A percentile compares a stretch with the other conserved stretches of the same genome.
Evolutionary conservation across 2,113 vertebrate species (phyloP).

Genomic region (Meleagris gallopavo): DNA sequence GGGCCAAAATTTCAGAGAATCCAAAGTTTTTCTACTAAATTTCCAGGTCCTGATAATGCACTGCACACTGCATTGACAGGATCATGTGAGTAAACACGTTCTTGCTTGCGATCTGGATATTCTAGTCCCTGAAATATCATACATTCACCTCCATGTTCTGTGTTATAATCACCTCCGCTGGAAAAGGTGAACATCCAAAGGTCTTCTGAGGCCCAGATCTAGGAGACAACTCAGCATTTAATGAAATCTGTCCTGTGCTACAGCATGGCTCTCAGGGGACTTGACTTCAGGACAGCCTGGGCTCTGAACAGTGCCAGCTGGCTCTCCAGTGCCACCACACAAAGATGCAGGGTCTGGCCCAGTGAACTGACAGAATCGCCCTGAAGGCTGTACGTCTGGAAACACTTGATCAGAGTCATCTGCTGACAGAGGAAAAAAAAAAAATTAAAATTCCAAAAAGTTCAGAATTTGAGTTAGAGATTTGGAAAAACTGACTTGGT

Average conservation of each 20-base stretch:
- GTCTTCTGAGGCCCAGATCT: background rate
- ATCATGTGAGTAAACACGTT: background rate
- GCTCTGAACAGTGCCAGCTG: background rate
- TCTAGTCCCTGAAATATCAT: background rate
- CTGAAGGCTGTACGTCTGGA: background rate
- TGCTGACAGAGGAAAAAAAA: background rate
- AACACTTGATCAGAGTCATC: background rate
- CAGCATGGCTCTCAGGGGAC: background rate
- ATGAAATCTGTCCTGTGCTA: background rate
- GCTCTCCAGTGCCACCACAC: background rate
- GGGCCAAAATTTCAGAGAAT: background rate
- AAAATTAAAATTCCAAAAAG: background rate
- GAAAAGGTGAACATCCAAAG: fast-evolving
- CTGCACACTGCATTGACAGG: background rate
- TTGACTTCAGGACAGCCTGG: background rate
- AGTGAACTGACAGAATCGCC: background rate
- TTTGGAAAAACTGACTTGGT: background rate
- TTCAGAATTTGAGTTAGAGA: background rate
- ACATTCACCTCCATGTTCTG: background rate
- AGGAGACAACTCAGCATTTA: background rate
- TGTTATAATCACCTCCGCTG: background rate
- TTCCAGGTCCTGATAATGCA: background rate
- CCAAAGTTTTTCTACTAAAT: background rate
- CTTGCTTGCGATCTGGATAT: background rate
- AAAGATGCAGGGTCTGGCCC: background rate